These are phyloP conservation scores for Endomychus coccineus DNA, from an alignment of 2,888 invertebrate genomes.

Conservation along the genomic window DNA sequence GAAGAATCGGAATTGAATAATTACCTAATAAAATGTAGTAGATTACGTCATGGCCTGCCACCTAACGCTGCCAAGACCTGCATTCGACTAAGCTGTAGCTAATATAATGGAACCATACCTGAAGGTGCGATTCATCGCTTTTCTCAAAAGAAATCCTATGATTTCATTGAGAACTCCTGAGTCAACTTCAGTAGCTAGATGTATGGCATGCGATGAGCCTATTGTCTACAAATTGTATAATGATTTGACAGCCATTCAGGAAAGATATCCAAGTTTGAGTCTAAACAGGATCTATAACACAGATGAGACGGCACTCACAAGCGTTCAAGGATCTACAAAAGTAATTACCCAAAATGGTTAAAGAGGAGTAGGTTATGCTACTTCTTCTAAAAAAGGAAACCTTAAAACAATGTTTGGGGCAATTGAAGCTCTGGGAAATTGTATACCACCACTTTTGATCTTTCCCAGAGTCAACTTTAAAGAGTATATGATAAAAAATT, in stretches of 20 bases:
- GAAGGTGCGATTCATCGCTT: conserved; percentile 3
- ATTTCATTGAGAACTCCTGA: conserved; percentile 3
- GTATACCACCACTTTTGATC: conserved; percentile 12
- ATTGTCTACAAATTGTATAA: conserved; percentile 2
- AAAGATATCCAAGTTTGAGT: conserved; percentile 1
- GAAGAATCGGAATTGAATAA: too few relatives aligned
- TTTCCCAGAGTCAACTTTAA: too few relatives aligned
- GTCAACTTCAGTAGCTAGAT: conserved; percentile 1
- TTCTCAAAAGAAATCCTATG: conserved; percentile 5
- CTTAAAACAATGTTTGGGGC: conserved; percentile 3
- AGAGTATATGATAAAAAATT: too few relatives aligned
- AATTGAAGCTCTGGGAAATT: conserved; percentile 5
- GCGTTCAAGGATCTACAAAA: conserved; percentile 2
- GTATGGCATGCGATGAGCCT: conserved; percentile 2
- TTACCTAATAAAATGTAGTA: too few relatives aligned
- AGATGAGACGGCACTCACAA: conserved; percentile 4
- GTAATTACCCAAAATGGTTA: conserved; percentile 2
- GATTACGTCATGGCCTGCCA: conserved; percentile 1
- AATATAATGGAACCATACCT: not conserved
- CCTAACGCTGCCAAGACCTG: conserved; percentile 3
- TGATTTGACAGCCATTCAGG: not conserved
- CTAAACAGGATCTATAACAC: conserved; percentile 2
- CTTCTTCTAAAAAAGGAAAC: not conserved
- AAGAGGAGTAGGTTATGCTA: conserved; percentile 3
- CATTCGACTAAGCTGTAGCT: conserved; percentile 2